Percentiles rank a stretch among this genome's conserved stretches.
These are phyloP conservation scores for Periophthalmodon schlosseri DNA, from an alignment of 2,113 vertebrate genomes.

Conservation along the genomic window DNA sequence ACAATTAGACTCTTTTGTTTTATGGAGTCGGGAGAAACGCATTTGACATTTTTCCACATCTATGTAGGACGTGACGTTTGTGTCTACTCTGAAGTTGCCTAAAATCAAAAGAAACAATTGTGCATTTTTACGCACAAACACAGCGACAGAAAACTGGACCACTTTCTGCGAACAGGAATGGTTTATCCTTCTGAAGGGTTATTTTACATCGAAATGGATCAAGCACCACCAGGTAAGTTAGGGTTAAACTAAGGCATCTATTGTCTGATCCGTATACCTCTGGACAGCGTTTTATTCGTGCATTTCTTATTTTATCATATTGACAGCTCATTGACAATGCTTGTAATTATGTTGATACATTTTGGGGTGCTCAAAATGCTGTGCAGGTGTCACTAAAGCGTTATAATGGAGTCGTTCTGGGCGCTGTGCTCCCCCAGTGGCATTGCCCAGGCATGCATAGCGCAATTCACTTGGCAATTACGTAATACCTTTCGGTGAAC, in stretches of 20 bases:
- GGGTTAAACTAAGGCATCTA: conserved; percentile 61
- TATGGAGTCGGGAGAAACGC: conserved; percentile 25
- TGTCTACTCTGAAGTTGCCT: conserved; percentile 24
- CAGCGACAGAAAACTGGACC: conserved; percentile 55
- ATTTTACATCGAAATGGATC: conserved; percentile 79
- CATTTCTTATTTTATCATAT: background rate
- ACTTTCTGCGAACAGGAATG: conserved; percentile 68
- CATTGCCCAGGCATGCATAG: conserved; percentile 73
- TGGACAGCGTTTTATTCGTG: background rate
- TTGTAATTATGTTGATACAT: conserved; percentile 19
- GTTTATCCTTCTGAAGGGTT: conserved; percentile 71
- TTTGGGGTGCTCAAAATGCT: conserved; percentile 4
- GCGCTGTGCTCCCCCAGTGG: conserved; percentile 62
- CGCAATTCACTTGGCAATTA: conserved; percentile 75
- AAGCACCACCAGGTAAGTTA: conserved; percentile 74
- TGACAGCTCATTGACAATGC: background rate
- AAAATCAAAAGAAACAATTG: conserved; percentile 24
- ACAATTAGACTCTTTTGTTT: conserved; percentile 31
- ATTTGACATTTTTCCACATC: conserved; percentile 19
- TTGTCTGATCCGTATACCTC: conserved; percentile 49
- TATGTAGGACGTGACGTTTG: conserved; percentile 44
- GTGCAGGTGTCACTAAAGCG: conserved; percentile 36
- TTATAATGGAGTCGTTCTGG: conserved; percentile 31
- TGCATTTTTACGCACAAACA: conserved; percentile 25
- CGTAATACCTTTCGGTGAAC: conserved; percentile 72